Percentiles rank a stretch among this genome's conserved stretches.
These are phyloP conservation scores for Phrynocephalus forsythii DNA, from an alignment of 2,797 vertebrate species.

Conservation along the genomic window DNA sequence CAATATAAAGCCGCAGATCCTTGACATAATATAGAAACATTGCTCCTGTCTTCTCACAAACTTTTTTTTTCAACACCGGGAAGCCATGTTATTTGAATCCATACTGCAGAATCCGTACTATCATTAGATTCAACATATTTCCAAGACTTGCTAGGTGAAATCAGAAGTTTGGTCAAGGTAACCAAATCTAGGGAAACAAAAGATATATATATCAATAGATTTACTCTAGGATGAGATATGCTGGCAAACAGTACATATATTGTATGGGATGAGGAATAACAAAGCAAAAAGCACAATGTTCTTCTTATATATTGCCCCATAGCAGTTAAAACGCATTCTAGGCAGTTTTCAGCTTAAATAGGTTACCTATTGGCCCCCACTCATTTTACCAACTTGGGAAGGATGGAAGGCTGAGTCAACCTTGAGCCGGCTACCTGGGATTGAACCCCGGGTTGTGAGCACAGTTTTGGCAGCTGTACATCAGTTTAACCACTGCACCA, in stretches of 20 bases:
- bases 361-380: no score
- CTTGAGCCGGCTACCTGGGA: no score
- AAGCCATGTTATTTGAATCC: background rate
- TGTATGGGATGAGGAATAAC: background rate
- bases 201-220: background rate
- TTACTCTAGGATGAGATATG: background rate
- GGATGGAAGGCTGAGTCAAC: no score
- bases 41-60: background rate
- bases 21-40: constrained; percentile 15
- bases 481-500: no score
- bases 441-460: no score
- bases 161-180: background rate
- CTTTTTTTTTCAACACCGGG: background rate
- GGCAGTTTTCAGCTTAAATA: no score
- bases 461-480: no score
- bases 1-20: background rate
- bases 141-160: background rate
- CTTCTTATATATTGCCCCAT: no score
- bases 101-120: background rate
- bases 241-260: background rate
- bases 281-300: no score
- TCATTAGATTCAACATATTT: background rate
- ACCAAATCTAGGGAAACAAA: background rate
- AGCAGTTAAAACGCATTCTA: no score
- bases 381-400: no score